These are phyloP conservation scores for Glaucidium brasilianum DNA, from an alignment of 2,113 vertebrate genomes.

Conservation along the genomic window DNA sequence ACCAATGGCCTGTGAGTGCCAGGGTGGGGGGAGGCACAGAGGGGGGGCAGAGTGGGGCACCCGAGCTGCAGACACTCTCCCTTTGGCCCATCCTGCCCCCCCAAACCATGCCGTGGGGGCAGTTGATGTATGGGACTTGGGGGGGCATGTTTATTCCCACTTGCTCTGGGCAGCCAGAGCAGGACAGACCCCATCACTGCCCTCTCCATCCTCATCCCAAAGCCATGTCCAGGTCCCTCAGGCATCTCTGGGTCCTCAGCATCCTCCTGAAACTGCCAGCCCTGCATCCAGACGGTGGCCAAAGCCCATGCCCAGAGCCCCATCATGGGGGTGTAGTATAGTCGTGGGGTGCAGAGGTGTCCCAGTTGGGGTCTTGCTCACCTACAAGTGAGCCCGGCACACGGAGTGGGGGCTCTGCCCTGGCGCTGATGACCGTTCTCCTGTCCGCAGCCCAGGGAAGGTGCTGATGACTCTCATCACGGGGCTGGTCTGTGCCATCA, in stretches of 20 bases:
- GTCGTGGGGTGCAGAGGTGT: neutral
- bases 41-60: neutral
- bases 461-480: conserved; percentile 65
- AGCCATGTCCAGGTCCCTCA: accelerated
- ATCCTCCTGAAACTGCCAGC: neutral
- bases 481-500: conserved; percentile 66
- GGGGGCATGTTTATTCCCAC: neutral
- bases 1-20: conserved; percentile 74
- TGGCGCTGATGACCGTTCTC: neutral
- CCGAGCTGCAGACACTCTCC: neutral
- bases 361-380: accelerated
- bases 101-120: neutral
- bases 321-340: accelerated
- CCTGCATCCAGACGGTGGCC: neutral
- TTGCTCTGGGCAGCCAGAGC: neutral
- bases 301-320: neutral
- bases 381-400: neutral
- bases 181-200: accelerated
- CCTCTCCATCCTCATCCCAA: neutral
- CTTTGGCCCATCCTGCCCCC: neutral
- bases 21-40: neutral
- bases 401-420: neutral
- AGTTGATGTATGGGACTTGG: neutral
- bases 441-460: conserved; percentile 56
- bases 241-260: neutral